phyloP scores from a whole-genome alignment of 2,797 vertebrate species.

The Calcarius lapponicus region DNA sequence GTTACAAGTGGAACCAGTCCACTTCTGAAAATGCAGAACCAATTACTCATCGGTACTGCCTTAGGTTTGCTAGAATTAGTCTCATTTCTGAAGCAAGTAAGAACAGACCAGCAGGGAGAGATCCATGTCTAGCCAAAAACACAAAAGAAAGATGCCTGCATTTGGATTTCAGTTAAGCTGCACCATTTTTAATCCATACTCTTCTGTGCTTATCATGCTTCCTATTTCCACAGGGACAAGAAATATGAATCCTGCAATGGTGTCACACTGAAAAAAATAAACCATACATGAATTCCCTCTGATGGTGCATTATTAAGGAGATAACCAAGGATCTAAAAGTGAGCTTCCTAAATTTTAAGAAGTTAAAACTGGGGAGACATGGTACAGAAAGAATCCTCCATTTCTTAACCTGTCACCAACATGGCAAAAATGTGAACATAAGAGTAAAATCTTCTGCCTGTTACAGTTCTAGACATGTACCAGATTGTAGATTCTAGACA shows the following conservation, averaged over 20 bases:
- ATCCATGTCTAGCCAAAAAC: neutral
- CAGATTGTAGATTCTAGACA: neutral
- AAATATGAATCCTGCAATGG: neutral
- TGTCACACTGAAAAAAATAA: neutral
- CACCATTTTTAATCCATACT: neutral
- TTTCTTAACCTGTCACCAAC: neutral
- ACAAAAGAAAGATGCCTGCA: neutral
- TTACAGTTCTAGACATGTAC: neutral
- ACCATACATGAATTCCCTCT: neutral
- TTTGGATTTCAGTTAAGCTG: neutral
- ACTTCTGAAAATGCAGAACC: neutral
- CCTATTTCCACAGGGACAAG: neutral
- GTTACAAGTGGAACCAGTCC: neutral
- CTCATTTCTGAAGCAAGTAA: neutral
- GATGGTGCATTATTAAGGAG: neutral
- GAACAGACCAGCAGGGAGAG: neutral
- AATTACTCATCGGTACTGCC: neutral
- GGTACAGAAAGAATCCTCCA: neutral
- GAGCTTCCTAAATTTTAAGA: neutral
- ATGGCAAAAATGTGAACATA: neutral
- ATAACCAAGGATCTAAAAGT: neutral
- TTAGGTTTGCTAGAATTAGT: neutral
- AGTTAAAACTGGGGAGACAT: neutral
- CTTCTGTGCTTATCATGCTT: neutral
- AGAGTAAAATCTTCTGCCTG: neutral